Conservation (phyloP, 2,797 vertebrate species). For the Acrossocheilus wenchowensis region DNA sequence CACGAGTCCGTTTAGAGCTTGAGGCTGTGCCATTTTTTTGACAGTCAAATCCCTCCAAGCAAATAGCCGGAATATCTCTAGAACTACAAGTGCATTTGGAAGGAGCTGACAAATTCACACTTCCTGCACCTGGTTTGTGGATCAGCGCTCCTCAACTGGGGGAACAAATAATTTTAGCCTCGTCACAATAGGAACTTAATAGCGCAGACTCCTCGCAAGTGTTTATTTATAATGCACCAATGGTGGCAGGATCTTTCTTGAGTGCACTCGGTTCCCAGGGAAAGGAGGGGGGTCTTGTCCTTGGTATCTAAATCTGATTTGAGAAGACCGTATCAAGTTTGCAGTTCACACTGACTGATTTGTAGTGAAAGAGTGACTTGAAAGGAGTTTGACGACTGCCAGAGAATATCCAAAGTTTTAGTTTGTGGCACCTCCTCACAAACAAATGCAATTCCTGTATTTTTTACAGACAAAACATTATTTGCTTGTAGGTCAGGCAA, state of each 20-base stretch:
- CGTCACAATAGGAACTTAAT: slow-evolving; percentile 43
- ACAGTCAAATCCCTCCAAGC: slow-evolving; percentile 40
- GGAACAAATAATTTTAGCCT: slow-evolving; percentile 45
- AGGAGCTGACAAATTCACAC: slow-evolving; percentile 39
- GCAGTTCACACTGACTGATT: slow-evolving; percentile 10
- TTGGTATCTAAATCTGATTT: slow-evolving; percentile 43
- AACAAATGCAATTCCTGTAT: not conserved
- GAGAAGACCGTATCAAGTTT: slow-evolving; percentile 29
- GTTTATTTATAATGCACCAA: slow-evolving; percentile 40
- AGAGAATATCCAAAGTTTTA: not conserved
- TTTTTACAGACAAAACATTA: slow-evolving; percentile 8
- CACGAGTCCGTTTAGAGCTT: slow-evolving; percentile 19
- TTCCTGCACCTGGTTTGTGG: slow-evolving; percentile 51
- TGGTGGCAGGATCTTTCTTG: slow-evolving; percentile 7
- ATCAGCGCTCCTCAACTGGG: slow-evolving; percentile 26
- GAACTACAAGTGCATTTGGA: slow-evolving; percentile 46
- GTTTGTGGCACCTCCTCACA: not conserved
- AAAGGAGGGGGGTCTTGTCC: slow-evolving; percentile 34
- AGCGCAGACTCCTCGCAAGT: slow-evolving; percentile 11
- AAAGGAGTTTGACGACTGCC: not conserved
- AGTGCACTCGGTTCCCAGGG: slow-evolving; percentile 33
- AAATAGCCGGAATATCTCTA: slow-evolving; percentile 46
- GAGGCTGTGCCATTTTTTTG: slow-evolving; percentile 40
- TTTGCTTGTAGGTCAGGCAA: slow-evolving; percentile 20
- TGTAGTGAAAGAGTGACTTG: not conserved